A percentile compares a stretch with the other conserved stretches of the same genome.
These are phyloP conservation scores for Oegoconia quadripuncta DNA, from an alignment of 2,888 invertebrate genomes.

Conservation along the genomic window DNA sequence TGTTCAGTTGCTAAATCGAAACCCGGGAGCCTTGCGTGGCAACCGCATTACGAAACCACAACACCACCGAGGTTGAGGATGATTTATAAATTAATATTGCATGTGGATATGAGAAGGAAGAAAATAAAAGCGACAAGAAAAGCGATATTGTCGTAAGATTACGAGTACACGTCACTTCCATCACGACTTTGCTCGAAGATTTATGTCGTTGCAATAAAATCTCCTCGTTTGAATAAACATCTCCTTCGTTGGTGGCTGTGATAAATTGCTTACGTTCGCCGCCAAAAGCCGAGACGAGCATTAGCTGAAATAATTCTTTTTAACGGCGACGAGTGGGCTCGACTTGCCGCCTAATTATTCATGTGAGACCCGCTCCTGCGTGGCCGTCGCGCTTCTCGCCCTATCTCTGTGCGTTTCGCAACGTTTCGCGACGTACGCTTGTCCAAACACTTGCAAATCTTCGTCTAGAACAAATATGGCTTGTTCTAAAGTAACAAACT, in stretches of 20 bases:
- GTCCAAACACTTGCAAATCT: no score
- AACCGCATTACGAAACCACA: not conserved
- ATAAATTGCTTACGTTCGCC: conserved; percentile 64
- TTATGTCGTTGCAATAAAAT: conserved; percentile 75
- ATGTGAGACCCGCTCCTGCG: conserved; percentile 36
- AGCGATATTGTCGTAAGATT: conserved; percentile 56
- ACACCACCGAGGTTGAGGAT: not conserved
- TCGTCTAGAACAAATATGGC: no score
- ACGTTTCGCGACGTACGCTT: no score
- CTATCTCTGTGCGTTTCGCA: no score
- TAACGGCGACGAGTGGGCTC: conserved; percentile 51
- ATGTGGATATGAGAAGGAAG: not conserved
- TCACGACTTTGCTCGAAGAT: conserved; percentile 57
- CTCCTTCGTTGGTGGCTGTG: conserved; percentile 55
- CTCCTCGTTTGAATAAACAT: conserved; percentile 76
- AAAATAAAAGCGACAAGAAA: conserved; percentile 27
- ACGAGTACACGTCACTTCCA: conserved; percentile 59
- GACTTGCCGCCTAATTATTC: conserved; percentile 58
- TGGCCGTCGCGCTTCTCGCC: conserved; percentile 20
- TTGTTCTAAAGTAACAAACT: no score
- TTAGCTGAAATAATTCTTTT: conserved; percentile 69
- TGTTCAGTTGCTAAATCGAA: no score
- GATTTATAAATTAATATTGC: conserved; percentile 3
- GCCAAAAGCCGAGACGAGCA: conserved; percentile 64
- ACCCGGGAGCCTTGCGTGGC: no score